Evolutionary conservation across 2,113 vertebrate species (phyloP).

Genomic region (Triplophysa tibetana): DNA sequence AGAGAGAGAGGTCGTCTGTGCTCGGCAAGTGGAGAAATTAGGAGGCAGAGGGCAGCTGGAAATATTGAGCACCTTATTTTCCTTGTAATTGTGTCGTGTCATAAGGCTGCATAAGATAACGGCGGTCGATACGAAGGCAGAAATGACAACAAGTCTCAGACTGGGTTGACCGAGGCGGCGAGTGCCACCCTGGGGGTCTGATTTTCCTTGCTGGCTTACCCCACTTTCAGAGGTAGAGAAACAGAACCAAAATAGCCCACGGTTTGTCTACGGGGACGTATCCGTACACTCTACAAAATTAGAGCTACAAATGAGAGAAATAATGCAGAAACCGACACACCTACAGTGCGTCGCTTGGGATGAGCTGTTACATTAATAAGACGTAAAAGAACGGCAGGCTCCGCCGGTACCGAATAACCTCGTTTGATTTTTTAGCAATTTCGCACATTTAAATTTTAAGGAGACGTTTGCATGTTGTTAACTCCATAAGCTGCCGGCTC

Average conservation of each 20-base stretch:
- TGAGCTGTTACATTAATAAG: not conserved
- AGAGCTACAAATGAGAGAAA: conserved; percentile 5
- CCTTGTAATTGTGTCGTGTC: conserved; percentile 51
- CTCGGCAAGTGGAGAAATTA: conserved; percentile 42
- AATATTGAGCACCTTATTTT: conserved; percentile 50
- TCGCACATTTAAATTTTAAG: conserved; percentile 47
- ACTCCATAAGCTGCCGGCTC: conserved; percentile 26
- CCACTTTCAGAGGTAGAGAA: conserved; percentile 36
- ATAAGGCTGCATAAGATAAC: conserved; percentile 51
- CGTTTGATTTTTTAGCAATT: conserved; percentile 65
- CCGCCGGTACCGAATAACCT: conserved; percentile 9
- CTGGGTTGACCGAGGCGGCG: conserved; percentile 21
- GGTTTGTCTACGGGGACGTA: conserved; percentile 18
- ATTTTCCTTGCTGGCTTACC: conserved; percentile 27
- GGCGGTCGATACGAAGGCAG: conserved; percentile 38
- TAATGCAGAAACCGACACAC: not conserved
- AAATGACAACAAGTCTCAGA: conserved; percentile 16
- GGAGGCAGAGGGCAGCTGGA: conserved; percentile 43
- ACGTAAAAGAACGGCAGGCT: conserved; percentile 20
- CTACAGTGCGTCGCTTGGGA: not conserved
- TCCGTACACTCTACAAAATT: not conserved
- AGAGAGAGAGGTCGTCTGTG: conserved; percentile 21
- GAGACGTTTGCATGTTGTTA: conserved; percentile 32
- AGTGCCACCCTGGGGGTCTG: conserved; percentile 1
- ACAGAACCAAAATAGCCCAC: conserved; percentile 27